Conservation (phyloP, 2,113 vertebrate genomes). For the Lonchura striata region DNA sequence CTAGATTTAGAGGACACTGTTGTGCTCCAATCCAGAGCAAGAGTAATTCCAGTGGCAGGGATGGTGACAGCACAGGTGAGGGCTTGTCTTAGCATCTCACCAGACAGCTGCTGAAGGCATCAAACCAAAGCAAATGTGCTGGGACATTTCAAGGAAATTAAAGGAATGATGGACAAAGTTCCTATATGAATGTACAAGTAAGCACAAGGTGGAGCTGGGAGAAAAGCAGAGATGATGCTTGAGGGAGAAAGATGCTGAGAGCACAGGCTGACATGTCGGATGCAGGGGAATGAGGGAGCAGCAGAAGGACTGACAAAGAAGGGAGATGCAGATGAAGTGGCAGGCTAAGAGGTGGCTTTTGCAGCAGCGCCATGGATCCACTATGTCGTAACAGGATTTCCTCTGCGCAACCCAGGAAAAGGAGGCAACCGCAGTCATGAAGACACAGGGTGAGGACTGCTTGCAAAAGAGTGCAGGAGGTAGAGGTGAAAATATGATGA, state of each 20-base stretch:
- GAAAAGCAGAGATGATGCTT: not conserved
- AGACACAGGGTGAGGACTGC: not conserved
- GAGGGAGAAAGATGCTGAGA: not conserved
- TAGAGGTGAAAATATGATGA: not conserved
- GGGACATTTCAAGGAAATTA: not conserved
- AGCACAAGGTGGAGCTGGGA: not conserved
- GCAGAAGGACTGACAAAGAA: not conserved
- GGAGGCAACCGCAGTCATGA: not conserved
- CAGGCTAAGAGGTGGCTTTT: not conserved
- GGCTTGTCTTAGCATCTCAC: not conserved
- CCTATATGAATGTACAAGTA: not conserved
- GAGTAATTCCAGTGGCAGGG: not conserved
- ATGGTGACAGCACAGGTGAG: not conserved
- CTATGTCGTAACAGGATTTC: constrained; percentile 30
- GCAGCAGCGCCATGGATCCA: not conserved
- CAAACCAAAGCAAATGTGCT: not conserved
- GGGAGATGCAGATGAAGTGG: rapidly evolving
- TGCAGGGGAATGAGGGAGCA: not conserved
- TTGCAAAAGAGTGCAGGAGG: not conserved
- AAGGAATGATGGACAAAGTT: not conserved
- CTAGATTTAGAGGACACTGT: not conserved
- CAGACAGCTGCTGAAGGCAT: not conserved
- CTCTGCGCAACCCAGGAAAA: constrained; percentile 8
- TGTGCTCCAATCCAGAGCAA: not conserved
- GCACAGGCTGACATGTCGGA: rapidly evolving